Conservation (phyloP, 2,888 invertebrate species). For the Philaethria dido region DNA sequence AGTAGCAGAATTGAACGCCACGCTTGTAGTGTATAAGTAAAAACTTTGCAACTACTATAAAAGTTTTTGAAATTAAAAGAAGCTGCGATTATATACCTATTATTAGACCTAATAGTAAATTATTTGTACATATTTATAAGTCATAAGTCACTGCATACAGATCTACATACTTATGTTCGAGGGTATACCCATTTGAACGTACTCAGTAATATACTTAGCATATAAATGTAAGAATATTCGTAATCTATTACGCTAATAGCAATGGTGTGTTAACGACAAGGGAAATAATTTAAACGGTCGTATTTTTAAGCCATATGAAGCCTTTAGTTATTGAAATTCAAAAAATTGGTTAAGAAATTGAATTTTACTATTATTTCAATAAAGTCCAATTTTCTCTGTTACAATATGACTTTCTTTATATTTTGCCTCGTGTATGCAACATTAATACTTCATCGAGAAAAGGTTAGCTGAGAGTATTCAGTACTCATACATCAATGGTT, state of each 20-base stretch:
- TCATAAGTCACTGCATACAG: neutral
- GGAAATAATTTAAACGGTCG: constrained; percentile 39
- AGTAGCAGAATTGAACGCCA: too few species aligned
- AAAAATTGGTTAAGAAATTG: neutral
- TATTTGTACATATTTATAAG: neutral
- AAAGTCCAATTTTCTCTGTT: constrained; percentile 13
- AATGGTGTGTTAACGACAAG: constrained; percentile 38
- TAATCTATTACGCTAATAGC: constrained; percentile 42
- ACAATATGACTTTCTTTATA: constrained; percentile 6
- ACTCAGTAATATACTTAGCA: neutral
- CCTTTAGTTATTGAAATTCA: constrained; percentile 19
- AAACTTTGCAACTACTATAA: neutral
- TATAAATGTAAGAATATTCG: constrained; percentile 16
- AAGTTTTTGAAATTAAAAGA: neutral
- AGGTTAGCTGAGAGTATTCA: constrained; percentile 38
- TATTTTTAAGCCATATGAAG: constrained; percentile 36
- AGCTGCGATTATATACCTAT: neutral
- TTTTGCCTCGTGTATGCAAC: constrained; percentile 31
- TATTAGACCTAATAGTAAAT: neutral
- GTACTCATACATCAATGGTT: constrained; percentile 35
- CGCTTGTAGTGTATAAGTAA: too few species aligned
- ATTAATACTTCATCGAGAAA: constrained; percentile 41
- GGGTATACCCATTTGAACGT: neutral
- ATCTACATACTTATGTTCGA: neutral
- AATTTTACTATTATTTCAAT: neutral